These are phyloP conservation scores for Hesperophylax magnus DNA, from an alignment of 1,140 invertebrate genomes.

Conservation along the genomic window DNA sequence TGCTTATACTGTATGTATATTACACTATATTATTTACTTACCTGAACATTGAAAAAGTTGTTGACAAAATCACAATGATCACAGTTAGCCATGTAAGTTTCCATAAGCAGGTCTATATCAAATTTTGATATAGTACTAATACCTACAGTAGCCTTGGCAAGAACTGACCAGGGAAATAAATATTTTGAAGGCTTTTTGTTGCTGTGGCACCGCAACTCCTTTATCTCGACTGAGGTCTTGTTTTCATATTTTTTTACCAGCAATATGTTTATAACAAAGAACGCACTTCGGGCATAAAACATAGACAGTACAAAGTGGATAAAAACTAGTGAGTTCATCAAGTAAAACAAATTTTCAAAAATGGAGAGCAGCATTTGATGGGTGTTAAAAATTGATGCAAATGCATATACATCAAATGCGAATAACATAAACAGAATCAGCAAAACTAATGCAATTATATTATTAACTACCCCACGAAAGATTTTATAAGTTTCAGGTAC, in stretches of 20 bases:
- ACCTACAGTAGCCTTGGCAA: neutral
- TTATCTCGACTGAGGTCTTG: neutral
- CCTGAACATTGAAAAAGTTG: constrained; percentile 1
- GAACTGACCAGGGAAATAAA: constrained; percentile 9
- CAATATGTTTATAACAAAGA: neutral
- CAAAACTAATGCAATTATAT: neutral
- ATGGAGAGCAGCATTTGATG: neutral
- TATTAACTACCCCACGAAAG: neutral
- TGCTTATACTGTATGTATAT: too few species aligned
- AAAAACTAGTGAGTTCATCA: constrained; percentile 37
- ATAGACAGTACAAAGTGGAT: constrained; percentile 36
- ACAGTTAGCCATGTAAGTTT: constrained; percentile 4
- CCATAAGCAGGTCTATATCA: neutral
- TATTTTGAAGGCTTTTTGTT: neutral
- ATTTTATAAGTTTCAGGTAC: neutral
- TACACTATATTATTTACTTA: too few species aligned
- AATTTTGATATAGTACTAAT: neutral
- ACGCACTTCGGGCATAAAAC: neutral
- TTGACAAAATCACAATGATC: constrained; percentile 5
- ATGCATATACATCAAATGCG: neutral
- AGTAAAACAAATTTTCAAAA: constrained; percentile 29
- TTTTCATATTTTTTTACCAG: neutral
- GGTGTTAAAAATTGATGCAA: neutral
- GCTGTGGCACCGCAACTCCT: neutral
- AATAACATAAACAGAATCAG: neutral